phyloP scores from a whole-genome alignment of 2,888 invertebrate species.

The Lutraria lutraria region DNA sequence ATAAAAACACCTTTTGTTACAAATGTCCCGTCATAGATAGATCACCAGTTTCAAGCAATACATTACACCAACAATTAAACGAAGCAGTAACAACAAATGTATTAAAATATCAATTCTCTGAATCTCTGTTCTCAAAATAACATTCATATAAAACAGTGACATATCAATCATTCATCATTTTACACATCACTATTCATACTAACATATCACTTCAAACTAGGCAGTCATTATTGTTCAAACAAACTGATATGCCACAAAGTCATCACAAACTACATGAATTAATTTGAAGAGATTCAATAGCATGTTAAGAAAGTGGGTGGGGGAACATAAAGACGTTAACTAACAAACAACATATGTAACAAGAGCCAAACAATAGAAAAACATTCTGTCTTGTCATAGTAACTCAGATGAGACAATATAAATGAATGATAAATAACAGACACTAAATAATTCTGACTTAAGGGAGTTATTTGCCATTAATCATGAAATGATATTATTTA shows the following conservation, averaged over 20 bases:
- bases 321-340: neutral
- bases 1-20: neutral
- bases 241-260: neutral
- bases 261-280: slow-evolving; percentile 1
- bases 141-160: neutral
- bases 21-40: neutral
- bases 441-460: neutral
- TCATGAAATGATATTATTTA: neutral
- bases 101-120: slow-evolving; percentile 9
- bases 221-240: slow-evolving; percentile 3
- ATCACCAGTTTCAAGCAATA: slow-evolving; percentile 2
- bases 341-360: slow-evolving; percentile 3
- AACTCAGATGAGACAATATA: neutral
- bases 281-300: slow-evolving; percentile 1
- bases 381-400: slow-evolving; percentile 8
- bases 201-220: neutral
- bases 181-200: neutral
- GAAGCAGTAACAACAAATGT: slow-evolving; percentile 19
- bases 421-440: neutral
- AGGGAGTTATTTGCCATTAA: slow-evolving; percentile 6
- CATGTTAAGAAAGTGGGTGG: neutral
- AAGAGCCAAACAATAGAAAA: neutral
- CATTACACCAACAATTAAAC: neutral
- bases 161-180: neutral
- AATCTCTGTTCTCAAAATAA: neutral